Percentiles rank a stretch among this genome's conserved stretches.
phyloP scores from a whole-genome alignment of 2,888 invertebrate species.

The Drosophila hawaiiensis region DNA sequence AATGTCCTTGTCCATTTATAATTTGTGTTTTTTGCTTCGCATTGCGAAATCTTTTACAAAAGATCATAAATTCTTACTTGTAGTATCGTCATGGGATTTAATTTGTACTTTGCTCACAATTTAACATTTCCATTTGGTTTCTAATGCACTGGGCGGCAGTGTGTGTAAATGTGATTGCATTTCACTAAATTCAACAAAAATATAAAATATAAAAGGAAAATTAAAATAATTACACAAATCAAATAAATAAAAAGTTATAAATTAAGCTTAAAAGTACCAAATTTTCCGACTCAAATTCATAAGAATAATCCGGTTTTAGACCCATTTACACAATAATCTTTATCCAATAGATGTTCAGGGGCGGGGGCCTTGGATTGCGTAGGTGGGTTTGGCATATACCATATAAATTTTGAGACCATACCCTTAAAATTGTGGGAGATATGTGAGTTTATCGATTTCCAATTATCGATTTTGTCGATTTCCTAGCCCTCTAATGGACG shows the following conservation, averaged over 20 bases:
- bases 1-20: slow-evolving; percentile 4
- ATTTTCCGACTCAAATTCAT: neutral
- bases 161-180: slow-evolving; percentile 5
- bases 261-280: neutral
- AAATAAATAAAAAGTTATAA: slow-evolving; percentile 7
- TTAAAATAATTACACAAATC: slow-evolving; percentile 10
- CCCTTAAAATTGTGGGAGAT: neutral
- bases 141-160: neutral
- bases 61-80: neutral
- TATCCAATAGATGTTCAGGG: neutral
- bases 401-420: neutral
- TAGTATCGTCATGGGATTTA: neutral
- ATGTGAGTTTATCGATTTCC: neutral
- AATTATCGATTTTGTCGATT: neutral
- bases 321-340: neutral
- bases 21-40: neutral
- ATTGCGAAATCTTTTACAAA: neutral
- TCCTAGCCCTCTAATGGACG: neutral
- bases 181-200: slow-evolving; percentile 41
- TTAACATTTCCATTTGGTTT: slow-evolving; percentile 17
- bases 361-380: neutral
- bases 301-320: neutral
- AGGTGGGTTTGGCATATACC: neutral
- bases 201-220: slow-evolving; percentile 17
- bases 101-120: slow-evolving; percentile 1